phyloP scores from a whole-genome alignment of 2,888 invertebrate genomes.

The Nebria salina region DNA sequence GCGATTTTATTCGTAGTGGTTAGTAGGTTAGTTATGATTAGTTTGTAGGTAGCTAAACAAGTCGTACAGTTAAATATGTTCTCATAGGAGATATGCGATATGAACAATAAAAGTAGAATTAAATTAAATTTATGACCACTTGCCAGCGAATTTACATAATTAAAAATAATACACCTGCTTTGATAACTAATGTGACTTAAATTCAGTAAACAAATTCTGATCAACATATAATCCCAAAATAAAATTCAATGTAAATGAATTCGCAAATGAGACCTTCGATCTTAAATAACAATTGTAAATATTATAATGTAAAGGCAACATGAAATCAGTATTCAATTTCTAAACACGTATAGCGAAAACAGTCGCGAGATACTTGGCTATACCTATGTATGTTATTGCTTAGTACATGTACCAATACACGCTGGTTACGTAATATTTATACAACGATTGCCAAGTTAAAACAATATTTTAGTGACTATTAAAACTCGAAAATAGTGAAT shows the following conservation, averaged over 20 bases:
- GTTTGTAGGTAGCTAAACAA: too few relatives aligned
- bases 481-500: background rate
- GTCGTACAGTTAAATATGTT: too few relatives aligned
- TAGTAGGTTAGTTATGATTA: too few relatives aligned
- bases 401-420: background rate
- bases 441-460: constrained; percentile 1
- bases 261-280: background rate
- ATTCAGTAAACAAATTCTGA: too few relatives aligned
- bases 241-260: background rate
- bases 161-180: too few relatives aligned
- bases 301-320: background rate
- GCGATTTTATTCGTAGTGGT: too few relatives aligned
- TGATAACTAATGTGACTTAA: too few relatives aligned
- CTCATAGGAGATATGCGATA: too few relatives aligned
- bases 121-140: too few relatives aligned
- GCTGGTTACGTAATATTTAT: constrained; percentile 13
- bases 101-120: too few relatives aligned
- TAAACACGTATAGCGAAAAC: constrained; percentile 12
- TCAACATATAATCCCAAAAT: background rate
- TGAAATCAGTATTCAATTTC: constrained; percentile 12
- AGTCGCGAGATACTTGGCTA: constrained; percentile 8
- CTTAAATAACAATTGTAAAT: background rate
- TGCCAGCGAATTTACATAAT: too few relatives aligned
- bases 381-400: background rate
- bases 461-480: constrained; percentile 6